Evolutionary conservation across 2,888 invertebrate genomes (phyloP).

Genomic region (Watsonalla cultraria): DNA sequence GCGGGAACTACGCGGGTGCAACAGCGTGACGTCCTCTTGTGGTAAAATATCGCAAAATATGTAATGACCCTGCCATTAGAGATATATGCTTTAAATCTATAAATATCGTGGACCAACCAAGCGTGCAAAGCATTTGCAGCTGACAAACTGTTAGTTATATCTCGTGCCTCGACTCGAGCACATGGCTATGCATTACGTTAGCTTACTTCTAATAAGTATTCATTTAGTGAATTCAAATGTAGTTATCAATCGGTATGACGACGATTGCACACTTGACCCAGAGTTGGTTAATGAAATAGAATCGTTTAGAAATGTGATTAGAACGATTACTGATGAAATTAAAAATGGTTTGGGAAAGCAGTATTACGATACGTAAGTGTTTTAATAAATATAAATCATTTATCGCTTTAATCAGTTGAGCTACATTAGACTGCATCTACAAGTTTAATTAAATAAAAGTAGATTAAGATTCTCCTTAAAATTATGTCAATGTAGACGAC

Average conservation of each 20-base stretch:
- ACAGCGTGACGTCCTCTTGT: no score
- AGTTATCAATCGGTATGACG: conserved; percentile 26
- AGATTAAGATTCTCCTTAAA: not conserved
- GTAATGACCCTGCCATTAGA: no score
- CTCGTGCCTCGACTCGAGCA: not conserved
- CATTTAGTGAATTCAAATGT: conserved; percentile 20
- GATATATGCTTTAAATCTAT: no score
- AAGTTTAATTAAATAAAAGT: not conserved
- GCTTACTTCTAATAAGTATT: conserved; percentile 12
- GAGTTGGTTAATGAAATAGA: conserved; percentile 71
- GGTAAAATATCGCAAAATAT: no score
- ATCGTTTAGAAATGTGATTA: conserved; percentile 67
- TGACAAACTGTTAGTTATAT: not conserved
- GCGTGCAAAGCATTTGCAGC: no score
- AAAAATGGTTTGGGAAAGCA: conserved; percentile 60
- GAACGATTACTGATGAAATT: conserved; percentile 66
- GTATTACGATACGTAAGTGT: conserved; percentile 69
- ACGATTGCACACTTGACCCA: conserved; percentile 27
- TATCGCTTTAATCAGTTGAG: no score
- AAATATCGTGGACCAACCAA: no score
- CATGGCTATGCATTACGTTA: conserved; percentile 9
- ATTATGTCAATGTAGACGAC: no score
- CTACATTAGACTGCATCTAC: no score
- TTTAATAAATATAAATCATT: not conserved
- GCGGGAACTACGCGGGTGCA: no score